phyloP scores from a whole-genome alignment of 2,888 invertebrate genomes.

The Chaetogeoica ovagalla region DNA sequence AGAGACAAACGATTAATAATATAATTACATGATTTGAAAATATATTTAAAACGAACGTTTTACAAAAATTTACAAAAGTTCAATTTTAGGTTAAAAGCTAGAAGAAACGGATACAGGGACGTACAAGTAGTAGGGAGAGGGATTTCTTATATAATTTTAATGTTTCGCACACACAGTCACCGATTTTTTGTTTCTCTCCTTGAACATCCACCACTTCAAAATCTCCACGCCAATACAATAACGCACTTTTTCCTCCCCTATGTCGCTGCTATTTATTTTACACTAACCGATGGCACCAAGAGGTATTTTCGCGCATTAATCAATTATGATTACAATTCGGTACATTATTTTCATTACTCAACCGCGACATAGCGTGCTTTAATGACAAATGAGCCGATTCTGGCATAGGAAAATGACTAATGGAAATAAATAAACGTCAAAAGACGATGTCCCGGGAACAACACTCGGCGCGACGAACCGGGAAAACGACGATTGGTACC shows the following conservation, averaged over 20 bases:
- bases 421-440: conserved; percentile 41
- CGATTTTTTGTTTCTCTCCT: not conserved
- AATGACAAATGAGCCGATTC: conserved; percentile 50
- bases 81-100: too few relatives aligned
- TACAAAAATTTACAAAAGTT: too few relatives aligned
- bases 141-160: conserved; percentile 23
- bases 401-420: conserved; percentile 46
- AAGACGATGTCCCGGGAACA: conserved; percentile 10
- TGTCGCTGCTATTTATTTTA: too few relatives aligned
- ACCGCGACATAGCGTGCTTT: conserved; percentile 42
- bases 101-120: not conserved
- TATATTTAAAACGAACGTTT: too few relatives aligned
- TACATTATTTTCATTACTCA: conserved; percentile 45
- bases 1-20: too few relatives aligned
- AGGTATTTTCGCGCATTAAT: conserved; percentile 41
- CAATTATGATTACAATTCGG: conserved; percentile 45
- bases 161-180: not conserved
- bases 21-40: too few relatives aligned
- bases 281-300: not conserved
- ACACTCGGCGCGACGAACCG: not conserved
- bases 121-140: too few relatives aligned
- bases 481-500: conserved; percentile 30
- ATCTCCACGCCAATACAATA: not conserved
- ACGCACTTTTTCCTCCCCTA: not conserved
- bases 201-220: not conserved